These are phyloP conservation scores for Lycophotia porphyrea DNA, from an alignment of 2,888 invertebrate species.

Conservation along the genomic window DNA sequence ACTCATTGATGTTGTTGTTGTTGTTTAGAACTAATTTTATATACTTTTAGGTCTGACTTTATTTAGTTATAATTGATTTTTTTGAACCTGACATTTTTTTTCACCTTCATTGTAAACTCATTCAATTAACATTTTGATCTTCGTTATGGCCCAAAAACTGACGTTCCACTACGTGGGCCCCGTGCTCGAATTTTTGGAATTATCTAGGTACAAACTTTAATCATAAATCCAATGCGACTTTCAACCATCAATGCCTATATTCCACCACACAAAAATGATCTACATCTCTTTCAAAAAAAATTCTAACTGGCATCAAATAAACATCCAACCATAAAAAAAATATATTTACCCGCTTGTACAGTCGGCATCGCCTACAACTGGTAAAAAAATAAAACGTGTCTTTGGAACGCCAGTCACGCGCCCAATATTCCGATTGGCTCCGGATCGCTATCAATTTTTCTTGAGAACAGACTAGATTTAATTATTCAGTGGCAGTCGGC, in stretches of 20 bases:
- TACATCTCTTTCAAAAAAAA: slow-evolving; percentile 30
- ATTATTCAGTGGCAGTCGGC: slow-evolving; percentile 78
- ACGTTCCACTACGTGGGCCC: not conserved
- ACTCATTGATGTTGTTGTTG: not conserved
- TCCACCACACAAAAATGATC: slow-evolving; percentile 14
- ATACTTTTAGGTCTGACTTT: not conserved
- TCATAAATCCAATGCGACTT: not conserved
- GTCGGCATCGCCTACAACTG: slow-evolving; percentile 65
- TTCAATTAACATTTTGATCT: not conserved
- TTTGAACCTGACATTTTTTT: no score
- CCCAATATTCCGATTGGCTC: slow-evolving; percentile 84
- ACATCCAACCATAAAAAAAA: slow-evolving; percentile 46
- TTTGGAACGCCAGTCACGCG: slow-evolving; percentile 78
- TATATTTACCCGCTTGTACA: slow-evolving; percentile 60
- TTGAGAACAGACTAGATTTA: slow-evolving; percentile 80
- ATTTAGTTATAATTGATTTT: not conserved
- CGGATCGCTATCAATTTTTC: slow-evolving; percentile 86
- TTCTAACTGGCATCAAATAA: slow-evolving; percentile 52
- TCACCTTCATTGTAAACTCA: not conserved
- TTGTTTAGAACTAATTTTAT: not conserved
- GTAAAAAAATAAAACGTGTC: slow-evolving; percentile 73
- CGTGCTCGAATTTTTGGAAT: not conserved
- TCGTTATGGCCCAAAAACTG: not conserved
- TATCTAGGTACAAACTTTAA: not conserved
- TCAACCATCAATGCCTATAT: not conserved